Evolutionary conservation across 2,797 vertebrate species (phyloP), one percentile per base, ranked within the genome.

Genomic region (Sebastes alutus): DNA sequence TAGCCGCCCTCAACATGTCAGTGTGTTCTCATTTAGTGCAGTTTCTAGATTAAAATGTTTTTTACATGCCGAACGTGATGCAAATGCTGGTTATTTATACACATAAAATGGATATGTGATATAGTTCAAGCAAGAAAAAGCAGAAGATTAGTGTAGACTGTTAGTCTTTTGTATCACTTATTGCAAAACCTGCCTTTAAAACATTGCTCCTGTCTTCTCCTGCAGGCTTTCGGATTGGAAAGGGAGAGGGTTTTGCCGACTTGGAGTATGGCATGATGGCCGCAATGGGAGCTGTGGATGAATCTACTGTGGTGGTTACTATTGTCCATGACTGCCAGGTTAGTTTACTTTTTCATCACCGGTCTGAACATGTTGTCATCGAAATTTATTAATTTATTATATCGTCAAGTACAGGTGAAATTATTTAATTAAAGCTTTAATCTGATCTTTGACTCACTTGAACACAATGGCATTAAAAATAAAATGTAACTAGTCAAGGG

Each of bases 281-380:
- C 38, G 95, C 96, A 1, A 98, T 99, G 97, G 97, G 96, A 29
- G 97, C 97, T 0, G 95, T 99, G 75, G 89, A 86, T 49, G 93
- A 95, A 33, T 94, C 93, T 30, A 97, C 97, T 1, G 95, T 97
- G 20, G 96, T 99, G 14, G 89, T 98, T 29, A 98, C 98, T n/a
- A 77, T 98, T 0, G 98, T 99, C 67, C 99, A 99, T 2, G 98
- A 99, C 94, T 98, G 98, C 81, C 99, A 99, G 97, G 99, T 98
- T 11, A 87, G 92, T 93, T 35, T 52, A n/a, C 9, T 62, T 59
- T 25, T 65, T 59, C 8, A 18, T 55, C 22, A 33, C 25, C 32
- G 9, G 56, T 58, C 9, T 33, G 14, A 60, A 35, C 12, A 72
- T 27, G 22, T 38, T 10, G 27, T 63, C 9, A 27, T 46, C 1